phyloP scores from a whole-genome alignment of 2,113 vertebrate species.

The Lagopus muta region DNA sequence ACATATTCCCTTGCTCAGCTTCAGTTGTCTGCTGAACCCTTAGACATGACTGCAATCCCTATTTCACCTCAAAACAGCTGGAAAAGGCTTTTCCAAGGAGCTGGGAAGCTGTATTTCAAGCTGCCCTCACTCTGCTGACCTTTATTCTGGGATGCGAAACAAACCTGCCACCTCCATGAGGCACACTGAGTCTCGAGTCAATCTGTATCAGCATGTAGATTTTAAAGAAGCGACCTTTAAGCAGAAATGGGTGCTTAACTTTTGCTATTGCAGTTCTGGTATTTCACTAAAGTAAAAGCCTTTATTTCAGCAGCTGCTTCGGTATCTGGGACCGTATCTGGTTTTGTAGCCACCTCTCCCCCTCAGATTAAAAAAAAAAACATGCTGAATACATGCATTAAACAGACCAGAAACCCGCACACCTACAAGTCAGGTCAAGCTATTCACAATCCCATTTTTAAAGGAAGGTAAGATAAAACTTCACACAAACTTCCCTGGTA shows the following conservation, averaged over 20 bases:
- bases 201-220: conserved; percentile 18
- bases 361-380: neutral
- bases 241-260: conserved; percentile 23
- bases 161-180: neutral
- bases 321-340: neutral
- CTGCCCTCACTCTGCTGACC: neutral
- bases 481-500: neutral
- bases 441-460: neutral
- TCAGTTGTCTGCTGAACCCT: rapidly evolving
- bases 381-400: neutral
- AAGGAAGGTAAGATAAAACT: neutral
- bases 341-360: neutral
- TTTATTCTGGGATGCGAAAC: neutral
- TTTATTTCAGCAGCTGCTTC: conserved; percentile 7
- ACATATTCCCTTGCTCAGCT: neutral
- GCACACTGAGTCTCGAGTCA: neutral
- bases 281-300: conserved; percentile 36
- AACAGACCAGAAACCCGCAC: neutral
- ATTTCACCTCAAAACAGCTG: neutral
- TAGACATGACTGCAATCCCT: rapidly evolving
- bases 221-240: conserved; percentile 49
- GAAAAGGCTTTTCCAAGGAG: neutral
- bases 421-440: neutral
- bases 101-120: neutral
- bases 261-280: neutral